These are phyloP conservation scores for Scaptomyza graminum DNA, from an alignment of 1,140 invertebrate species.

Conservation along the genomic window DNA sequence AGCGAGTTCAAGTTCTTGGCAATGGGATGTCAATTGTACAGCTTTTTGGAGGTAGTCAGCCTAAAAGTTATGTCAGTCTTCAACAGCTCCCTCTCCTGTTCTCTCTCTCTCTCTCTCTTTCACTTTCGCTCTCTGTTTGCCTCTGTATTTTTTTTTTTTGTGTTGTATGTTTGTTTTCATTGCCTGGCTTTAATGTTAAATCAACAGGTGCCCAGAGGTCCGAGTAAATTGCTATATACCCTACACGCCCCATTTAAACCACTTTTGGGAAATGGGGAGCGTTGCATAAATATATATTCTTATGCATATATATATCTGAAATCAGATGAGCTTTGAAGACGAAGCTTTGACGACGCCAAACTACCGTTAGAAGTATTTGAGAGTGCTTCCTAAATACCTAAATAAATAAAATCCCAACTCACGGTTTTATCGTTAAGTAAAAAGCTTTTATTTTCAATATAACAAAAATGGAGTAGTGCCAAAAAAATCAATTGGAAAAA, in stretches of 20 bases:
- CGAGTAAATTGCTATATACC: conserved; percentile 20
- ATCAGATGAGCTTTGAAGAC: conserved; percentile 16
- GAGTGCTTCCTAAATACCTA: not conserved
- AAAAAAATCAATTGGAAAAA: conserved; percentile 2
- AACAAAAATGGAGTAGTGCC: not conserved
- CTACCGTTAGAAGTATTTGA: conserved; percentile 9
- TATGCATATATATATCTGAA: not conserved
- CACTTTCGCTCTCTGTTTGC: conserved; percentile 11
- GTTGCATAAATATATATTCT: not conserved
- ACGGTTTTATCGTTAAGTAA: conserved; percentile 21
- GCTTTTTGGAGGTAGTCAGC: conserved; percentile 47
- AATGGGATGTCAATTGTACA: conserved; percentile 42
- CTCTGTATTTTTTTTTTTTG: too few species aligned
- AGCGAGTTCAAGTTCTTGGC: conserved; percentile 75
- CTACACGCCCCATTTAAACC: not conserved
- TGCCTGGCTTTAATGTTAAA: conserved; percentile 5
- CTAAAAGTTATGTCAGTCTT: conserved; percentile 57
- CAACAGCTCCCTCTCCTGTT: not conserved
- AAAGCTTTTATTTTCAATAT: conserved; percentile 17
- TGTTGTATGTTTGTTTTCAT: conserved; percentile 36
- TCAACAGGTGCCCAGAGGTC: conserved; percentile 40
- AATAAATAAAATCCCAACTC: not conserved
- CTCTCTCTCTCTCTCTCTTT: conserved; percentile 2
- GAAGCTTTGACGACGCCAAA: conserved; percentile 22
- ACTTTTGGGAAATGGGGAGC: conserved; percentile 1